phyloP scores from a whole-genome alignment of 2,888 invertebrate species.

The Lasioglossum calceatum region DNA sequence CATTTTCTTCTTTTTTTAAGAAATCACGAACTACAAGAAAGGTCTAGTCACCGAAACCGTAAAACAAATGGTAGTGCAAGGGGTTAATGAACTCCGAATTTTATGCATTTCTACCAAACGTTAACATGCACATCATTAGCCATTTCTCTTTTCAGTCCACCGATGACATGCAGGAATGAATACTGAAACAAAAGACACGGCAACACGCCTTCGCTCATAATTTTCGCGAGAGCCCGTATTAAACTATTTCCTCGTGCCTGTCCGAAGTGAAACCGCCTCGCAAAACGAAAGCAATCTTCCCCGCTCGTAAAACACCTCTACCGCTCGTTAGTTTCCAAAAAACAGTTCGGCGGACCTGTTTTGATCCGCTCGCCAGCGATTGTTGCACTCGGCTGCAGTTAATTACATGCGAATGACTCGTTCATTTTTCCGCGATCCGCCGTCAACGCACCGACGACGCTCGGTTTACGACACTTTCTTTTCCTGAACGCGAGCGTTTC shows the following conservation, averaged over 20 bases:
- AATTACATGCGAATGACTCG: constrained; percentile 51
- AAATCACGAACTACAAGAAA: no score
- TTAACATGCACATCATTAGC: no score
- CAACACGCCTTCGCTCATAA: constrained; percentile 17
- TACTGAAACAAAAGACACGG: neutral
- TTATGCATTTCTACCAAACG: no score
- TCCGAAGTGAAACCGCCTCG: constrained; percentile 42
- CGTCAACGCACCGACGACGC: constrained; percentile 14
- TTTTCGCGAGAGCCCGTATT: constrained; percentile 10
- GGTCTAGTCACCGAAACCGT: no score
- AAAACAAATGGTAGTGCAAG: no score
- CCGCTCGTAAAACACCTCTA: constrained; percentile 45
- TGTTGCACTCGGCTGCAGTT: constrained; percentile 20
- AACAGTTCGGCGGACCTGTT: neutral
- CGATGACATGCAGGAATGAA: neutral
- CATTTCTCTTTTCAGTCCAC: neutral
- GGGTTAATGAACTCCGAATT: no score
- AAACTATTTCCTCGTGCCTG: constrained; percentile 25
- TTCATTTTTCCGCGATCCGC: constrained; percentile 45
- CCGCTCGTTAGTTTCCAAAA: constrained; percentile 18
- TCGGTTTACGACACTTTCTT: constrained; percentile 67
- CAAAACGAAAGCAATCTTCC: constrained; percentile 53
- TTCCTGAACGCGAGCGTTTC: constrained; percentile 43
- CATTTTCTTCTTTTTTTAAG: no score
- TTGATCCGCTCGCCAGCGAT: constrained; percentile 31